Conservation (phyloP, 2,113 vertebrate species). For the Phocoena sinus region DNA sequence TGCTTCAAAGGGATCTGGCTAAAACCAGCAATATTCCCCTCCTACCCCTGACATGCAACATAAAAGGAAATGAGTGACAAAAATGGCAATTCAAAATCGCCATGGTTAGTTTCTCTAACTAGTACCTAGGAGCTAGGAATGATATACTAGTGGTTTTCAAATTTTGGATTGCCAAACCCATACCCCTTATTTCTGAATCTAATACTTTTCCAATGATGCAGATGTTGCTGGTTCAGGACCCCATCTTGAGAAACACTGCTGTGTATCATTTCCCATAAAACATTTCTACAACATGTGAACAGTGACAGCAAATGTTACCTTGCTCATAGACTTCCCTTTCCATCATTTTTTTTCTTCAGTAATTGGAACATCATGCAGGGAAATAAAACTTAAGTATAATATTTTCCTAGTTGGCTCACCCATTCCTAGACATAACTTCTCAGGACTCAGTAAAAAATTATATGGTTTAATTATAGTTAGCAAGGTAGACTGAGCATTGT, state of each 20-base stretch:
- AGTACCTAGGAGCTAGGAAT: background rate
- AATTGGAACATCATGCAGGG: background rate
- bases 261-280: background rate
- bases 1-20: background rate
- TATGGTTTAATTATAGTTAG: background rate
- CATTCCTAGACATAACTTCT: background rate
- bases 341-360: background rate
- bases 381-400: background rate
- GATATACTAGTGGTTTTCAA: background rate
- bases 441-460: background rate
- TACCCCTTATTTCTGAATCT: background rate
- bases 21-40: background rate
- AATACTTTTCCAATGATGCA: background rate
- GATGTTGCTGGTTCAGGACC: background rate
- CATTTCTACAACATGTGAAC: background rate
- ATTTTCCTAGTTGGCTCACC: background rate
- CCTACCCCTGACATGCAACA: fast-evolving
- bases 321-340: background rate
- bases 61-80: background rate
- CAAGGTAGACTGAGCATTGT: background rate
- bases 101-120: background rate
- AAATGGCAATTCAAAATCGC: background rate
- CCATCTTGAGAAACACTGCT: background rate
- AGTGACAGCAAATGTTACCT: background rate
- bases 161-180: background rate